Percentiles rank a stretch among this genome's conserved stretches.
Evolutionary conservation across 1,140 invertebrate genomes (phyloP).

Genomic region (Planococcus citri): DNA sequence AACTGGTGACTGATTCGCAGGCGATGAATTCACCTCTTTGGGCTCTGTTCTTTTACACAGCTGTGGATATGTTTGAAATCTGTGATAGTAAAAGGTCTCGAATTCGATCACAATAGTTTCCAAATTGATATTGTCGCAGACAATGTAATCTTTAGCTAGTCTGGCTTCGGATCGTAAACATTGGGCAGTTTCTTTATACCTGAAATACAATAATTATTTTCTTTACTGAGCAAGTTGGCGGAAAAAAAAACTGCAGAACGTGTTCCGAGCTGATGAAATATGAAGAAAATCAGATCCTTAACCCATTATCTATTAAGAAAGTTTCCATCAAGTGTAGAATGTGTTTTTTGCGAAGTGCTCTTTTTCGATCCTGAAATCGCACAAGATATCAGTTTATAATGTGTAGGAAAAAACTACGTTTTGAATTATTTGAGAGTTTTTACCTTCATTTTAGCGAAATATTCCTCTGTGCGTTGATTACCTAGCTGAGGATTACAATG

Average conservation of each 20-base stretch:
- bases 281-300: no score
- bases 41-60: conserved; percentile 46
- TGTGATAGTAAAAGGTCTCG: conserved; percentile 68
- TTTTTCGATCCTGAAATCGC: not conserved
- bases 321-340: not conserved
- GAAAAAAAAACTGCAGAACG: not conserved
- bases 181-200: conserved; percentile 22
- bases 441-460: no score
- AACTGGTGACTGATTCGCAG: conserved; percentile 32
- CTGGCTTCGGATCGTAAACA: conserved; percentile 51
- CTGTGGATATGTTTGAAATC: conserved; percentile 74
- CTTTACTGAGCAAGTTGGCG: not conserved
- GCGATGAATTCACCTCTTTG: conserved; percentile 29
- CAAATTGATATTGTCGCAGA: conserved; percentile 86
- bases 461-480: no score
- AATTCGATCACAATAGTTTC: conserved; percentile 78
- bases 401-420: no score
- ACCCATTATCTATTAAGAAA: not conserved
- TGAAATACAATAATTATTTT: not conserved
- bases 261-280: no score
- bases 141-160: conserved; percentile 50
- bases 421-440: no score
- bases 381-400: no score
- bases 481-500: no score
- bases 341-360: not conserved